A percentile compares a stretch with the other conserved stretches of the same genome.
These are phyloP conservation scores for Eledone cirrhosa DNA, from an alignment of 2,888 invertebrate species.

Conservation along the genomic window DNA sequence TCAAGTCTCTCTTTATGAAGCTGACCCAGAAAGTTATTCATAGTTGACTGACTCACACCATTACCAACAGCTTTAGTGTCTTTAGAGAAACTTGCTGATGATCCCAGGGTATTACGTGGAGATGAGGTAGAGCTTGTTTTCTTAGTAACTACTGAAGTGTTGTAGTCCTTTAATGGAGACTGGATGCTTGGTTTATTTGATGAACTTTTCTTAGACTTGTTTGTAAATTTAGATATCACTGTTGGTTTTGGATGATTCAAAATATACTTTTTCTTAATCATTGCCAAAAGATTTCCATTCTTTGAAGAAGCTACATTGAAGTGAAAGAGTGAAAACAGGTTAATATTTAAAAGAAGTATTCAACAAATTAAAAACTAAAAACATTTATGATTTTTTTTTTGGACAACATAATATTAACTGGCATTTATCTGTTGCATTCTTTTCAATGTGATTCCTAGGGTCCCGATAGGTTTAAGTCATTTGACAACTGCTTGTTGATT, in stretches of 20 bases:
- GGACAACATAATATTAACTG: too few relatives aligned
- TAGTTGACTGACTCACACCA: background rate
- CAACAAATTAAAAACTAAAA: too few relatives aligned
- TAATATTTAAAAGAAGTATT: too few relatives aligned
- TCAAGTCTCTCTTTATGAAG: conserved; percentile 25
- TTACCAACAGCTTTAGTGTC: conserved; percentile 43
- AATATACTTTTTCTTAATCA: conserved; percentile 18
- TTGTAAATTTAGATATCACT: background rate
- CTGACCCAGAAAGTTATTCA: conserved; percentile 7
- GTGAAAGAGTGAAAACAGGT: too few relatives aligned
- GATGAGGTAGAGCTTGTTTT: background rate
- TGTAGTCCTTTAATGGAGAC: background rate
- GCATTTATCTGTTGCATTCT: too few relatives aligned
- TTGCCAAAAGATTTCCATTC: conserved; percentile 20
- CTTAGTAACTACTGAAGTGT: background rate
- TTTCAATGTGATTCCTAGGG: too few relatives aligned
- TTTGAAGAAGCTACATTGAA: background rate
- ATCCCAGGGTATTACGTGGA: background rate
- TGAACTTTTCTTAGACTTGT: background rate
- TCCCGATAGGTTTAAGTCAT: too few relatives aligned
- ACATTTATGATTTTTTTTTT: too few relatives aligned
- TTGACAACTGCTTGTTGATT: too few relatives aligned
- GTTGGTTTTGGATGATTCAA: background rate
- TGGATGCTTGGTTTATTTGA: background rate
- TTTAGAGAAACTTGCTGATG: conserved; percentile 32